Conservation (phyloP, 2,888 invertebrate genomes). For the Hirtodrosophila alboralis region DNA sequence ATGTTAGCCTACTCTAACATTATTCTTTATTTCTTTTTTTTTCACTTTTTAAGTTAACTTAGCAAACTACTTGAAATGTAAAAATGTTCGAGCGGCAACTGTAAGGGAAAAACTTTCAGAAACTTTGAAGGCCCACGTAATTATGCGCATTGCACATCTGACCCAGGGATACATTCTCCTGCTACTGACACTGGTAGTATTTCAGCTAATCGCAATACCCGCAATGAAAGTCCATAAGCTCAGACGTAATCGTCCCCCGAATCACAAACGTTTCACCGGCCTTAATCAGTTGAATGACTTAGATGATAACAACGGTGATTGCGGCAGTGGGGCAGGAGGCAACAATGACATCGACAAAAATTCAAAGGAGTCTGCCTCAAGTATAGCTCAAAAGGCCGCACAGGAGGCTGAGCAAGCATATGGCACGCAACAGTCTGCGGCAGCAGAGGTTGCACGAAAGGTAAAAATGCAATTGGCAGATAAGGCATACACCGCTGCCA, state of each 20-base stretch:
- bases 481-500: conserved; percentile 89
- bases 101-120: conserved; percentile 56
- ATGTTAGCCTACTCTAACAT: conserved; percentile 21
- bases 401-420: conserved; percentile 85
- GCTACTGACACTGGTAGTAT: conserved; percentile 13
- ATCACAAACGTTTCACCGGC: neutral
- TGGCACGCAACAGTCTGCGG: conserved; percentile 87
- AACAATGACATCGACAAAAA: no score
- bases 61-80: conserved; percentile 73
- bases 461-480: conserved; percentile 89
- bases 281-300: neutral
- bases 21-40: conserved; percentile 30
- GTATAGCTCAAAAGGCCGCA: conserved; percentile 90
- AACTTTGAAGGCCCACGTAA: conserved; percentile 66
- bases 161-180: conserved; percentile 19
- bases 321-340: neutral
- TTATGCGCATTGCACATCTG: conserved; percentile 58
- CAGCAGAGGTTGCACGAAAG: conserved; percentile 90
- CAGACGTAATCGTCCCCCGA: neutral
- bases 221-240: conserved; percentile 1
- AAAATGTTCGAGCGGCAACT: conserved; percentile 62
- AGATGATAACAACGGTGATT: conserved; percentile 1
- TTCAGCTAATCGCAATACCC: conserved; percentile 13
- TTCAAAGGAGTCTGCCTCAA: conserved; percentile 85
- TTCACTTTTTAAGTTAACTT: conserved; percentile 60